A percentile compares a stretch with the other conserved stretches of the same genome.
These are phyloP conservation scores for Actinemys pallida DNA, from an alignment of 2,113 vertebrate species.

Conservation along the genomic window DNA sequence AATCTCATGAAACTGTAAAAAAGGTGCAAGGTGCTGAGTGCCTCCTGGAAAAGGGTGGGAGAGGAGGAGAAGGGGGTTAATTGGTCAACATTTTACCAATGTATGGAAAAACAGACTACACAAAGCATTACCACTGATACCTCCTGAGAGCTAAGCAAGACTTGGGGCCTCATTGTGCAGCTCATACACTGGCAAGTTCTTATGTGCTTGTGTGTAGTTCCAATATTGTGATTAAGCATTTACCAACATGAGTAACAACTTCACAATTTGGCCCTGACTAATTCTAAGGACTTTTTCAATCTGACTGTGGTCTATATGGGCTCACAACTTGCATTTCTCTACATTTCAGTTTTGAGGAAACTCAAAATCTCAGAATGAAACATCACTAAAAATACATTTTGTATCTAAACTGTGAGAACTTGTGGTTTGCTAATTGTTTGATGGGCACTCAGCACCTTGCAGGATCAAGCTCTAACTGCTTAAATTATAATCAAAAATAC, in stretches of 20 bases:
- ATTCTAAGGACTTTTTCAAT: neutral
- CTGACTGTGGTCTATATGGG: neutral
- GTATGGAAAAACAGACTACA: neutral
- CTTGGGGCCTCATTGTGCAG: neutral
- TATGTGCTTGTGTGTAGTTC: neutral
- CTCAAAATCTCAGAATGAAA: neutral
- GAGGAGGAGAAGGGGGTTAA: neutral
- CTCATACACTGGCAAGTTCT: rapidly evolving
- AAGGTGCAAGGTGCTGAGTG: neutral
- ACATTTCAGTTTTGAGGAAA: neutral
- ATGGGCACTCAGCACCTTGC: neutral
- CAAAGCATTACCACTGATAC: neutral
- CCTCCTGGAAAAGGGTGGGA: neutral
- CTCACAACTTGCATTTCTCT: neutral
- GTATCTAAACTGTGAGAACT: neutral
- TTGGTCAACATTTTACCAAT: neutral
- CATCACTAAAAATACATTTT: neutral
- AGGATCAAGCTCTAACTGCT: neutral
- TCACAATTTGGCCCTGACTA: neutral
- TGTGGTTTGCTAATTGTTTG: neutral
- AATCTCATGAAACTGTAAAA: neutral
- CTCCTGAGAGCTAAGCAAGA: neutral
- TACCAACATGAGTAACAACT: neutral
- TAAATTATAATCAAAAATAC: neutral
- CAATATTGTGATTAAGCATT: rapidly evolving